Evolutionary conservation across 2,113 vertebrate species (phyloP).

Genomic region (Oryctolagus cuniculus): DNA sequence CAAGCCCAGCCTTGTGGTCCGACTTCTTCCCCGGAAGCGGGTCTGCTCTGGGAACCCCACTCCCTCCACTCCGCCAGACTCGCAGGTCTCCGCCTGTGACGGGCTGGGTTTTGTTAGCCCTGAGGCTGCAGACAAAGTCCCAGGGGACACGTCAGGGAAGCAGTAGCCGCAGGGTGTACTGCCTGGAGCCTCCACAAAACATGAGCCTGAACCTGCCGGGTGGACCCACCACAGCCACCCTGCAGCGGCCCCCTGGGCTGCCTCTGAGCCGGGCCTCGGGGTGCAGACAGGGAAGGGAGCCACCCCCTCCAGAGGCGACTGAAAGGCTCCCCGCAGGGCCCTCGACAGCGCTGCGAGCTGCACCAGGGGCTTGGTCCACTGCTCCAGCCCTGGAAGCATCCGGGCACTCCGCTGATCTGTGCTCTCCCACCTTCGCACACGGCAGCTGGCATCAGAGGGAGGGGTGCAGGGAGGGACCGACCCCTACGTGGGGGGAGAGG

Average conservation of each 20-base stretch:
- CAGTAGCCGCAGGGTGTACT: fast-evolving
- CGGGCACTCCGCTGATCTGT: neutral
- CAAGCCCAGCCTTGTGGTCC: neutral
- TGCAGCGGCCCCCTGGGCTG: neutral
- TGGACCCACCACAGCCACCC: fast-evolving
- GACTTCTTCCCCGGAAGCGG: neutral
- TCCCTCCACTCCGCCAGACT: neutral
- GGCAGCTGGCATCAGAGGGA: neutral
- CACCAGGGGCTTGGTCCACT: neutral
- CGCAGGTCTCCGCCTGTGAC: neutral
- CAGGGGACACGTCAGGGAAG: neutral
- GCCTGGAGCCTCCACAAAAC: fast-evolving
- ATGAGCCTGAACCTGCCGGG: fast-evolving
- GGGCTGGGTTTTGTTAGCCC: neutral
- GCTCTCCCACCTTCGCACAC: fast-evolving
- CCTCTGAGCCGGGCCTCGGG: neutral
- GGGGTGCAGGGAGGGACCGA: neutral
- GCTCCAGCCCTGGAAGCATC: neutral
- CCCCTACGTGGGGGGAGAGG: neutral
- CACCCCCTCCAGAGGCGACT: no score
- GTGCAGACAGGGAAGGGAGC: neutral
- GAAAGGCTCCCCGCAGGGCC: neutral
- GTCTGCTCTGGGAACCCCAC: no score
- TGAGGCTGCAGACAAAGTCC: fast-evolving
- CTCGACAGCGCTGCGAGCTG: neutral